These are phyloP conservation scores for Mellilla xanthometata DNA, from an alignment of 2,888 invertebrate species.

Conservation along the genomic window DNA sequence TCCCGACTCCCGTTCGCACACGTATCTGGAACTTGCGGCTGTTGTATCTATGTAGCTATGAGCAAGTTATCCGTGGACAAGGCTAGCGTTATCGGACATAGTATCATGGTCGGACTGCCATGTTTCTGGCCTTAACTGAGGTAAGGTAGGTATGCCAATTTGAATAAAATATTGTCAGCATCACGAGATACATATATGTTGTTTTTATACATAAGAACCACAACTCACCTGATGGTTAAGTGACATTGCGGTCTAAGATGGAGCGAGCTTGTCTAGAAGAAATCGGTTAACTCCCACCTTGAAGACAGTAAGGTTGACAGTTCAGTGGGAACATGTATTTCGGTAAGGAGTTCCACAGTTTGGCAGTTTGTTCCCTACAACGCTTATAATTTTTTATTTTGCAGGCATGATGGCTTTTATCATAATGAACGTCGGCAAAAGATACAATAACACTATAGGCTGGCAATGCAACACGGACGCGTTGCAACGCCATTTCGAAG, in stretches of 20 bases:
- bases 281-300: too few relatives aligned
- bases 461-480: slow-evolving; percentile 57
- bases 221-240: too few relatives aligned
- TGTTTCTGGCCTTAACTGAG: slow-evolving; percentile 76
- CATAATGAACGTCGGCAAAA: slow-evolving; percentile 51
- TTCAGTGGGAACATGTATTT: too few relatives aligned
- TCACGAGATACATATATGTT: too few relatives aligned
- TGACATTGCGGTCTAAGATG: too few relatives aligned
- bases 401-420: slow-evolving; percentile 40
- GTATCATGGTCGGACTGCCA: slow-evolving; percentile 96
- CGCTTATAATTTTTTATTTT: too few relatives aligned
- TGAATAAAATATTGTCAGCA: too few relatives aligned
- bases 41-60: slow-evolving; percentile 82
- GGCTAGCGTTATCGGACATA: slow-evolving; percentile 87
- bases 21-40: slow-evolving; percentile 88
- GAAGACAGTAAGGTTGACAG: too few relatives aligned
- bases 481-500: slow-evolving; percentile 39
- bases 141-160: slow-evolving; percentile 9
- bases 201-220: too few relatives aligned
- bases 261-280: too few relatives aligned
- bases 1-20: slow-evolving; percentile 88
- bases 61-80: slow-evolving; percentile 76
- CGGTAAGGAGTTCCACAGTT: too few relatives aligned
- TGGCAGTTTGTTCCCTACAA: too few relatives aligned
- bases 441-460: slow-evolving; percentile 40